Conservation (phyloP, 1,140 invertebrate genomes). For the Colletes gigas region DNA sequence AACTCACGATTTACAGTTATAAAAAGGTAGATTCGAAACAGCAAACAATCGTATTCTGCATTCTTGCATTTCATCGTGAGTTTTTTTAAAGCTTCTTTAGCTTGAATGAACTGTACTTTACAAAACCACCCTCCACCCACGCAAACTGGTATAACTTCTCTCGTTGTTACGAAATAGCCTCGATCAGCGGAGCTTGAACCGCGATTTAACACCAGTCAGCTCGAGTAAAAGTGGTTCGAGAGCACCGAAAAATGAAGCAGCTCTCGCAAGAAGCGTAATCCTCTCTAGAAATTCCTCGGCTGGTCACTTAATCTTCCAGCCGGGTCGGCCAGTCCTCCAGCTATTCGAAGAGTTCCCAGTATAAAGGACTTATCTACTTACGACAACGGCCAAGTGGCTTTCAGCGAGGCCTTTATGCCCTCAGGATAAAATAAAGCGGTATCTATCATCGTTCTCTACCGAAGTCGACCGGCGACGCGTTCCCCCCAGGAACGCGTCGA, state of each 20-base stretch:
- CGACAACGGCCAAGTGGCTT: background rate
- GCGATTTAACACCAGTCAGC: background rate
- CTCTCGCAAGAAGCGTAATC: background rate
- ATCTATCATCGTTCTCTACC: conserved; percentile 5
- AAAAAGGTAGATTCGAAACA: too few species aligned
- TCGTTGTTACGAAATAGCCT: background rate
- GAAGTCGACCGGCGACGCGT: background rate
- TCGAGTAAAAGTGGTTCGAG: background rate
- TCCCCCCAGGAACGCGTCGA: background rate
- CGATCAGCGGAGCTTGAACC: background rate
- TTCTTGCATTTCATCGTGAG: too few species aligned
- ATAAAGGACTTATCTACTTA: conserved; percentile 38
- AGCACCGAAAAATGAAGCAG: background rate
- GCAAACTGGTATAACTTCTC: too few species aligned
- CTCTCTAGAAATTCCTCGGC: background rate
- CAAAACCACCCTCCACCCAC: too few species aligned
- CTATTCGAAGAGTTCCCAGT: background rate
- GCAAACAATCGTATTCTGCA: too few species aligned
- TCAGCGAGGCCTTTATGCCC: background rate
- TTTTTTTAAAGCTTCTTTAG: too few species aligned
- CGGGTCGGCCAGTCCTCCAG: background rate
- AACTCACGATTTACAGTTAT: background rate
- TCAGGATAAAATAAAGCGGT: background rate
- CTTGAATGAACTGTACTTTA: too few species aligned
- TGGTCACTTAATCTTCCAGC: background rate